These are phyloP conservation scores for Trogon surrucura DNA, from an alignment of 2,113 vertebrate species.

Conservation along the genomic window DNA sequence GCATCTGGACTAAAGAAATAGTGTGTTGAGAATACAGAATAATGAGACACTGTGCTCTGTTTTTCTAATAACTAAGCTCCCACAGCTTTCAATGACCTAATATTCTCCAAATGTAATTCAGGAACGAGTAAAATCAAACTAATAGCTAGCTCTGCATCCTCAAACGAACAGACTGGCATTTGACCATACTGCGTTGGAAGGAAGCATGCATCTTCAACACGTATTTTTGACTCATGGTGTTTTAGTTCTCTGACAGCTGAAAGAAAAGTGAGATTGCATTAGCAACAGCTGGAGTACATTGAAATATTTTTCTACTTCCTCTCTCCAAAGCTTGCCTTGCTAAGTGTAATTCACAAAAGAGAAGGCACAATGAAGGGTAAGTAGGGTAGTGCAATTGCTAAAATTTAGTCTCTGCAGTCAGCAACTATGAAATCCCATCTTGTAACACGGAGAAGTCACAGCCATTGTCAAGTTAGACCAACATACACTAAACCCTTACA, in stretches of 20 bases:
- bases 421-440: slow-evolving; percentile 25
- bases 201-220: not conserved
- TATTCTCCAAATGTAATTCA: not conserved
- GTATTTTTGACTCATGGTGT: not conserved
- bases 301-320: not conserved
- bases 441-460: not conserved
- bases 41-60: not conserved
- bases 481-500: not conserved
- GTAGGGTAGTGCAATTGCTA: not conserved
- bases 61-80: not conserved
- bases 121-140: not conserved
- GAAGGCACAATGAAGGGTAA: slow-evolving; percentile 15
- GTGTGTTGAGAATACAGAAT: not conserved
- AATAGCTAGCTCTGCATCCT: not conserved
- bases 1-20: not conserved
- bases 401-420: slow-evolving; percentile 15
- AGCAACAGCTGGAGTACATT: not conserved
- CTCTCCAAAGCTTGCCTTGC: not conserved
- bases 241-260: not conserved
- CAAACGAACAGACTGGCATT: not conserved
- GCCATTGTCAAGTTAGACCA: not conserved
- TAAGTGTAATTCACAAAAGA: not conserved
- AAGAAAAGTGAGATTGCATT: not conserved
- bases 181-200: not conserved
- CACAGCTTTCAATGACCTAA: not conserved